Base-by-base conservation (phyloP, 2,113 vertebrate genomes). In the Paracanthobrama guichenoti region DNA sequence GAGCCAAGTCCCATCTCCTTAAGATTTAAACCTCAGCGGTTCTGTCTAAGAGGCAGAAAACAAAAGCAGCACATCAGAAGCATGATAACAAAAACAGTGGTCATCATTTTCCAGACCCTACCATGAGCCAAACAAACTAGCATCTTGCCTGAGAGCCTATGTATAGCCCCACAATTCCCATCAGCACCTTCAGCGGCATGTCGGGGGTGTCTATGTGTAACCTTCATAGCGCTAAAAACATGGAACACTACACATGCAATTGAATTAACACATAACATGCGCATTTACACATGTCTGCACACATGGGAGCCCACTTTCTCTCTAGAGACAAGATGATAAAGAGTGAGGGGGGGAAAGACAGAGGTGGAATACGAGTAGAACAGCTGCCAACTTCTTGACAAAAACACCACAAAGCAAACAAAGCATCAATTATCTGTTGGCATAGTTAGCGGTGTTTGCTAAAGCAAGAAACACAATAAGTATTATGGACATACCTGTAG, bases 1-100 rank as follows among this genome's bases (percentile, higher is more conserved):
- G 53, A 78, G 73, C 55, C 55, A 69, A 69, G 44, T 87, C 83
- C 88, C 88, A 89, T 88, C 84, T 88, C 85, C 87, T 80, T 66
- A 7, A 55, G 48, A 66, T 79, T 76, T 35, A 42, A n/a, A 64
- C 26, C 60, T 60, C 59, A 75, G 60, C 14, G 2, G 80, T 13
- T 53, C 73, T 83, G 81, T 84, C 26, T 16, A 24, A n/a, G 5
- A 55, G n/a, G 72, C 28, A 78, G 14, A 64, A 77, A 77, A 42
- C 53, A 86, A 10, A 22, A 79, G 57, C n/a, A 77, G 16, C 31
- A 57, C 4, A 74, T 67, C 31, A 82, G 31, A 69, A 50, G 28
- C 31, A 35, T 81, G 64, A 81, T 69, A 24, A 57, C 46, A 69
- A 71, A 81, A 81, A n/a, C 79, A 42, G 46, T 2, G 3, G 3